Percentiles rank a stretch among this genome's conserved stretches.
Conservation (phyloP, 2,888 invertebrate genomes). For the Dynastes hyllus region DNA sequence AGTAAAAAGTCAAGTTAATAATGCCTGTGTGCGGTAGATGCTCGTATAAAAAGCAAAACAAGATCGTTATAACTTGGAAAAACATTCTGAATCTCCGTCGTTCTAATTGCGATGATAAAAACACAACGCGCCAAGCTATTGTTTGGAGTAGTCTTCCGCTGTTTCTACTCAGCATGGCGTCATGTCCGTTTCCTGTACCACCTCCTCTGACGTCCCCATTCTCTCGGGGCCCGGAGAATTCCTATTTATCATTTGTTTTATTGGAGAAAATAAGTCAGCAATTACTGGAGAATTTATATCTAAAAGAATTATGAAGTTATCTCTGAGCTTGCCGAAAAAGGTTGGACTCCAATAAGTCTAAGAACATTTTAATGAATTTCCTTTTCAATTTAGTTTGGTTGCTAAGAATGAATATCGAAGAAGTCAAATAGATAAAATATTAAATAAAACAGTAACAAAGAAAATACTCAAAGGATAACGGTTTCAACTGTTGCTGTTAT, state of each 20-base stretch:
- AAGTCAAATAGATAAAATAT: not conserved
- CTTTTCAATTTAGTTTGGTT: not conserved
- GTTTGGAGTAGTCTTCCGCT: slow-evolving; percentile 72
- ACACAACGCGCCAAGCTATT: slow-evolving; percentile 69
- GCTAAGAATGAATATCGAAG: not conserved
- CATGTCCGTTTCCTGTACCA: slow-evolving; percentile 71
- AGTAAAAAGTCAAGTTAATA: slow-evolving; percentile 47
- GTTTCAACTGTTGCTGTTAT: no score
- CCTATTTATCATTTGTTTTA: slow-evolving; percentile 66
- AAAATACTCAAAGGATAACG: no score
- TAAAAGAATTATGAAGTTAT: slow-evolving; percentile 34
- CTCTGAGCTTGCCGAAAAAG: slow-evolving; percentile 13
- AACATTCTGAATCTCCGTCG: slow-evolving; percentile 68
- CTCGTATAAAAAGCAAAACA: slow-evolving; percentile 61
- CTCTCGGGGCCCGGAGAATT: slow-evolving; percentile 55
- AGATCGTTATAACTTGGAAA: slow-evolving; percentile 66
- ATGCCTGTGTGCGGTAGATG: slow-evolving; percentile 48
- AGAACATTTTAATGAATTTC: not conserved
- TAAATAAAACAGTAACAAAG: no score
- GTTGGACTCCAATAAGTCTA: not conserved
- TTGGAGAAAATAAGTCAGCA: slow-evolving; percentile 52
- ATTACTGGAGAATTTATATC: slow-evolving; percentile 51
- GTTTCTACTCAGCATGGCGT: slow-evolving; percentile 72
- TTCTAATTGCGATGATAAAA: slow-evolving; percentile 70
- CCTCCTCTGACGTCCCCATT: slow-evolving; percentile 54